phyloP scores from a whole-genome alignment of 1,140 invertebrate species.

The Orchestia grillus region DNA sequence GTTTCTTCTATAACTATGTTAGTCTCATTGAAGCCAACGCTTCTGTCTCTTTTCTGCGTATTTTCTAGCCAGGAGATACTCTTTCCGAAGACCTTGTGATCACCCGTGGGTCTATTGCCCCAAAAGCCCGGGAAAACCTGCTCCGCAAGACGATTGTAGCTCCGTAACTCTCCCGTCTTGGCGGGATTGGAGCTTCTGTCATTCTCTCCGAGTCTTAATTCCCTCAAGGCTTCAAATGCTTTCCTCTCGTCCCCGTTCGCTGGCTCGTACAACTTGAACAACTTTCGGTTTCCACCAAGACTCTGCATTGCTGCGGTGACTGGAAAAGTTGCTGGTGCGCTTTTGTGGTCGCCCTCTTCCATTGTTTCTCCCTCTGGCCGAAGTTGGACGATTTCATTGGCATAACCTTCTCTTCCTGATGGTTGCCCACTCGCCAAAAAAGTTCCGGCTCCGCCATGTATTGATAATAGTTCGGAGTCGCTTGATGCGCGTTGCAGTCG shows the following conservation, averaged over 20 bases:
- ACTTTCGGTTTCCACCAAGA: background rate
- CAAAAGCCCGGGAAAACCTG: constrained; percentile 24
- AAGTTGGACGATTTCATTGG: background rate
- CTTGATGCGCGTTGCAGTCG: background rate
- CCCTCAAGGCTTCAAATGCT: background rate
- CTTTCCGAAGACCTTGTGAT: background rate
- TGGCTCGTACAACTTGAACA: background rate
- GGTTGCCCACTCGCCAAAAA: too few species aligned
- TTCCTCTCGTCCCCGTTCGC: background rate
- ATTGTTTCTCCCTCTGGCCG: background rate
- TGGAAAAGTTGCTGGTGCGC: background rate
- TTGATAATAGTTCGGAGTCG: background rate
- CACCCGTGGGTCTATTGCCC: background rate
- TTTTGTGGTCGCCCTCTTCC: background rate
- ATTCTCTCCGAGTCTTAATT: background rate
- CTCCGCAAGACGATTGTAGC: background rate
- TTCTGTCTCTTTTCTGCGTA: background rate
- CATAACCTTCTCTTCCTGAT: background rate
- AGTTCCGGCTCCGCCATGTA: background rate
- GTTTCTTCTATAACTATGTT: background rate
- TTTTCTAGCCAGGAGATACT: background rate
- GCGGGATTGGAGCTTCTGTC: background rate
- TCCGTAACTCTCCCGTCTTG: background rate
- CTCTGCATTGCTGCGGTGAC: background rate
- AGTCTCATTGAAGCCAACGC: background rate